phyloP scores from a whole-genome alignment of 2,888 invertebrate genomes.

The Napeogenes inachia region DNA sequence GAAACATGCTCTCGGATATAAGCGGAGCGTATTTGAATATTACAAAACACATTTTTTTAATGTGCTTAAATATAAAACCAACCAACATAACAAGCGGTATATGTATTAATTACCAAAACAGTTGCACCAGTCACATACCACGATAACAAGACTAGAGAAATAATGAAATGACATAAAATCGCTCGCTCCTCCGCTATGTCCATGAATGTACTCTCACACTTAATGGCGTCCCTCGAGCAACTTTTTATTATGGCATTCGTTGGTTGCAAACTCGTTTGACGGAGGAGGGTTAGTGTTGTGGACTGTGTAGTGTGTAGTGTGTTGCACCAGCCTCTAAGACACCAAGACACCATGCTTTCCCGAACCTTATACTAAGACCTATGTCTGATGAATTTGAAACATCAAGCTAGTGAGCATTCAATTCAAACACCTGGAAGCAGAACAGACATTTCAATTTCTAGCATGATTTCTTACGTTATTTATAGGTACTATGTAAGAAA shows the following conservation, averaged over 20 bases:
- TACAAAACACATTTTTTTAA: constrained; percentile 6
- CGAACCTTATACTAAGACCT: constrained; percentile 34
- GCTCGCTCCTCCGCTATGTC: constrained; percentile 30
- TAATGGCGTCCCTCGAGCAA: constrained; percentile 51
- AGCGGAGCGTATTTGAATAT: constrained; percentile 13
- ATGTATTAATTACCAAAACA: constrained; percentile 10
- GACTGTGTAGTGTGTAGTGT: constrained; percentile 33
- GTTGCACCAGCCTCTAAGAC: constrained; percentile 32
- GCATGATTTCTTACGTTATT: too few species aligned
- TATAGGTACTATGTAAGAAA: neutral
- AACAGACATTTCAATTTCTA: too few species aligned
- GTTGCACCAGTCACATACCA: neutral
- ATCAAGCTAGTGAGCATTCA: neutral
- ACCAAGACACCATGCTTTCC: constrained; percentile 42
- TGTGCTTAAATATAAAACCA: neutral
- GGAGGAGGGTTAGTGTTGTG: constrained; percentile 61
- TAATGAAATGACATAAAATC: constrained; percentile 3
- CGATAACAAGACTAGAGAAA: too few species aligned
- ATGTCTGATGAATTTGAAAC: neutral
- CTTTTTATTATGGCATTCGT: constrained; percentile 65
- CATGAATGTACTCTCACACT: constrained; percentile 23
- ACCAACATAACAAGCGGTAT: neutral
- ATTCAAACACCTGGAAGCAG: neutral
- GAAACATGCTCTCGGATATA: constrained; percentile 8
- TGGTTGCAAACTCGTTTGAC: constrained; percentile 64